Base-by-base conservation (phyloP, 2,113 vertebrate genomes). In the Cromileptes altivelis region DNA sequence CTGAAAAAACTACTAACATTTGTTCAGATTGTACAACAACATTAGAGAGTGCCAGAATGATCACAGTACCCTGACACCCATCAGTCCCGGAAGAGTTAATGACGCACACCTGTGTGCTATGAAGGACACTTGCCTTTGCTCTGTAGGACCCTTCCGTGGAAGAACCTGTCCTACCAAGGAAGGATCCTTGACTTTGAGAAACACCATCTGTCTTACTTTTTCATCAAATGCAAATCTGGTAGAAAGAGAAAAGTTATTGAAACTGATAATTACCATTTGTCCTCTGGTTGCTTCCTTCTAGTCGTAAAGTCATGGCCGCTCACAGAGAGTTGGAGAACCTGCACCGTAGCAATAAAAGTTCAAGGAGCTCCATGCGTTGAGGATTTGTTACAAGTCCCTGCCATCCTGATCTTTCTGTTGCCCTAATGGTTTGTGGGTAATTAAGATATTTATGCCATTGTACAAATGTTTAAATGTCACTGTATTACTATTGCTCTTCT, bases 291-390 rank as follows among this genome's bases (percentile, higher is more conserved):
- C 10, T 70, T 64, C 82, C 67, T 67, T 85, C 4, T 79, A 96
- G 95, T 82, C 93, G 84, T 14, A 94, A 62, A 3, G 91, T 95
- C 0, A 96, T 96, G 95, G 88, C 84, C 1, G 75, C 93, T 62
- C 92, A 94, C 8, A 85, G 91, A 25, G 89, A 94, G 73, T 67
- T 95, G 81, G 93, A 93, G 58, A 89, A 78, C 14, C 60, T 94
- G 37, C 94, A 90, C 2, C 92, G 93, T 11, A 78, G 81, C 64
- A 89, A 69, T 55, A 91, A 85, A 90, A 55, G 57, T 33, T 77
- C 72, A 10, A 94, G 82, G 40, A 71, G 75, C 12, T 64, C 67
- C 2, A 18, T 1, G 19, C 81, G 68, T 19, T 91, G 73, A 80
- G 37, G 23, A 23, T 67, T 61, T 30, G 0, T 8, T 58, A n/a